Base-by-base conservation (phyloP, 2,888 invertebrate genomes). In the Phyllotreta cruciferae region DNA sequence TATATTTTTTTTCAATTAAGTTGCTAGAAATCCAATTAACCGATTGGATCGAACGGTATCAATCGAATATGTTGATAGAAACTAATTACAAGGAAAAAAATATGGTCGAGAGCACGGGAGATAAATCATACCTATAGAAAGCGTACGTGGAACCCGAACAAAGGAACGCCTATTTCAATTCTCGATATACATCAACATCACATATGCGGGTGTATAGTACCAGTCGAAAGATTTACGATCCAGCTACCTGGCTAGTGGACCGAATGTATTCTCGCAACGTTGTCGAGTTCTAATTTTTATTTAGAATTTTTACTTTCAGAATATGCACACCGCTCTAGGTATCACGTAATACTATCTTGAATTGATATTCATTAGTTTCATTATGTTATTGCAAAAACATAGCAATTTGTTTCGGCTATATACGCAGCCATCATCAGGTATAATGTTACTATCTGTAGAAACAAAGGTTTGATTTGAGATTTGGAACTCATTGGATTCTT, bases 191-290 rank as follows among this genome's bases (percentile, higher is more conserved):
- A 42, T 62, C 62, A 62, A 8, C 14, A 42, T 62, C 62, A 62
- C 56, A 62, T 53, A 62, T 57, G 62, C 56, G 62, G 62, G 62
- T 62, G 62, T 56, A 62, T 41, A 5, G 37, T 34, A 56, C 56
- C 50, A 38, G 42, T 37, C 11, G 13, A 38, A 50, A 62, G 62
- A 62, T 56, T 62, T 62, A 47, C 37, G 50, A 38, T 52, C 56
- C 34, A 56, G 52, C 62, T 56, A 62, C 56, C 52, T 62, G 52
- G 41, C 42, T 47, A 56, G 36, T 56, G 47, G 56, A 47, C 4
- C 44, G 41, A 42, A 10, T 37, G 10, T 10, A 34, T 7, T 37
- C 10, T 11, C 50, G 13, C 7, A 24, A 24, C 13, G 44, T 56
- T 56, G 56, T 44, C 56, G 11, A 9, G 13, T 47, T 34, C n/a